Evolutionary conservation across 2,888 invertebrate species (phyloP), one percentile per base, ranked within the genome.

Genomic region (Philereme transversata): DNA sequence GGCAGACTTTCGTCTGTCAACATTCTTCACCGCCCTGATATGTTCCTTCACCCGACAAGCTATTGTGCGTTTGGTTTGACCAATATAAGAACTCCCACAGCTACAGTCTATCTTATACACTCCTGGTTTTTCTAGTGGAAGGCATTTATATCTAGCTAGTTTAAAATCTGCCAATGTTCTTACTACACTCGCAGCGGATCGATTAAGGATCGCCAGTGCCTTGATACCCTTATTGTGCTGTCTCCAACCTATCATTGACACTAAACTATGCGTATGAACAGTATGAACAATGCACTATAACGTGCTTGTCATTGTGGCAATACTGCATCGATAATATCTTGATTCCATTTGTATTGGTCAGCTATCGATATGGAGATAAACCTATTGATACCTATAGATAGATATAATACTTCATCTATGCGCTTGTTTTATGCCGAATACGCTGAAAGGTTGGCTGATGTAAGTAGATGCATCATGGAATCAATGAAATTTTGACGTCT

Each of bases 151-250:
- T 10, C 36, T 10, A 38, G 50, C 4, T n/a, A 10, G 4, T 49
- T 43, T 5, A 4, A 2, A 45, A 49, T 40, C 8, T 1, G 7
- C 55, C 51, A 33, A 41, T 38, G 33, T 44, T 36, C 5, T 5
- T 5, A 35, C n/a, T 56, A 46, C 48, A 9, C 46, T 54, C 22
- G 49, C 83, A 78, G 73, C 78, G 73, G 77, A 84, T 85, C 83
- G 87, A 85, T 82, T 78, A 79, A 79, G 77, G 78, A 81, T 82
- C 74, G 73, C 72, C 77, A 59, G 65, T 64, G 51, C 78, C 76
- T 75, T 82, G 84, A 85, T 83, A 82, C 84, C 82, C 84, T 85
- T 86, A 91, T 91, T 91, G 90, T 90, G 75, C 87, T 90, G 90
- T 90, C 90, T 72, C 61, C 83, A 83, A 80, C 84, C 83, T 82